Conservation (phyloP, 2,797 vertebrate genomes). For the Toxotes lorentzi region DNA sequence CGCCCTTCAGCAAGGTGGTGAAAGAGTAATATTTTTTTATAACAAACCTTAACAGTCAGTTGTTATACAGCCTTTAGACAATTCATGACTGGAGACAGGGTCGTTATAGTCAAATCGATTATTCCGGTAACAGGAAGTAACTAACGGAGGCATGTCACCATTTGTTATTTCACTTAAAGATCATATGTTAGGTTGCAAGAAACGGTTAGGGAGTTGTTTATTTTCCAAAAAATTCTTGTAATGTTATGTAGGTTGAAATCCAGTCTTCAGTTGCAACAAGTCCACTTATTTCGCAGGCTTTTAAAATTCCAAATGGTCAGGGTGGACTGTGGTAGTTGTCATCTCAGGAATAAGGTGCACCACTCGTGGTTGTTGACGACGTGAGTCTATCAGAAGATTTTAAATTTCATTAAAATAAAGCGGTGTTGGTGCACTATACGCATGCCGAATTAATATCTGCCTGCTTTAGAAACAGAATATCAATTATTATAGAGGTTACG, state of each 20-base stretch:
- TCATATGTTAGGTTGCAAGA: not conserved
- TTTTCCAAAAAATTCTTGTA: not conserved
- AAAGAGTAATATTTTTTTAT: not conserved
- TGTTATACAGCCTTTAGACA: accelerated
- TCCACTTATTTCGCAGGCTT: not conserved
- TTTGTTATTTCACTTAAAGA: conserved; percentile 3
- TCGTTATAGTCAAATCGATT: not conserved
- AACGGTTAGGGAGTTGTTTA: not conserved
- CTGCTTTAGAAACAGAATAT: not conserved
- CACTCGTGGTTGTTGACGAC: not conserved
- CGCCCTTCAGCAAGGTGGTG: conserved; percentile 52
- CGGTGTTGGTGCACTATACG: accelerated
- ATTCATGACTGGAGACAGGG: not conserved
- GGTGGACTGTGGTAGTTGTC: not conserved
- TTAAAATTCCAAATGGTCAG: not conserved
- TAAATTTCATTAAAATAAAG: not conserved
- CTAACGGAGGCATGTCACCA: accelerated
- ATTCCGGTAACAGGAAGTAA: not conserved
- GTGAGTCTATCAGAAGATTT: not conserved
- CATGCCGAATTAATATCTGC: not conserved
- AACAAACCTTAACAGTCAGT: not conserved
- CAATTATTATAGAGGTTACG: not conserved
- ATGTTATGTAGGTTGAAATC: not conserved
- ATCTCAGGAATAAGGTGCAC: too few relatives aligned
- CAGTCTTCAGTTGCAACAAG: not conserved